These are phyloP conservation scores for Enchytraeus crypticus DNA, from an alignment of 2,888 invertebrate species.

Conservation along the genomic window DNA sequence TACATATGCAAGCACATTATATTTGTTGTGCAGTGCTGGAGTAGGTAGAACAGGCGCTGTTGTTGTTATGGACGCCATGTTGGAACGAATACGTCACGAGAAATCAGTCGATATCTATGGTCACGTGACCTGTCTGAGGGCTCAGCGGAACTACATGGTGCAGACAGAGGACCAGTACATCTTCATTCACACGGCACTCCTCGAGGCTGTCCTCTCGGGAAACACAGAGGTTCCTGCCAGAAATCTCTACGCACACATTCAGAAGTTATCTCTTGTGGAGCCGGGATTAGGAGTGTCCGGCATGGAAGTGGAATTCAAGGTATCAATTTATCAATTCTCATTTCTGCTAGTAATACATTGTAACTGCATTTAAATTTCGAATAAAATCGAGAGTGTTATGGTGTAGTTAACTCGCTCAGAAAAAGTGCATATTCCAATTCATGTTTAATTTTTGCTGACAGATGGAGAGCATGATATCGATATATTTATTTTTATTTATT, in stretches of 20 bases:
- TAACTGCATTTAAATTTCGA: too few species aligned
- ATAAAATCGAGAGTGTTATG: too few species aligned
- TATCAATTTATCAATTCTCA: too few species aligned
- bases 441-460: too few species aligned
- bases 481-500: too few species aligned
- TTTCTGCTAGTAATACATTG: too few species aligned
- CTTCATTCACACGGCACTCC: conserved; percentile 91
- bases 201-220: conserved; percentile 93
- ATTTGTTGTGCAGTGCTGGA: conserved; percentile 59
- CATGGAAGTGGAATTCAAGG: conserved; percentile 45
- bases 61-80: conserved; percentile 93
- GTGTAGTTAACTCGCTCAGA: too few species aligned
- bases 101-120: conserved; percentile 98
- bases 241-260: conserved; percentile 86
- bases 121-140: conserved; percentile 91
- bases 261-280: conserved; percentile 75
- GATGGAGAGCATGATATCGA: too few species aligned
- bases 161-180: conserved; percentile 99
- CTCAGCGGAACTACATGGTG: conserved; percentile 98
- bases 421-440: too few species aligned
- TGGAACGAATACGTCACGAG: conserved; percentile 90
- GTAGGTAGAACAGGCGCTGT: conserved; percentile 51
- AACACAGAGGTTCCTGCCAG: conserved; percentile 91
- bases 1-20: not conserved
- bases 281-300: conserved; percentile 43